Base-by-base conservation (phyloP, 1,140 invertebrate genomes). In the Brachionus manjavacas region DNA sequence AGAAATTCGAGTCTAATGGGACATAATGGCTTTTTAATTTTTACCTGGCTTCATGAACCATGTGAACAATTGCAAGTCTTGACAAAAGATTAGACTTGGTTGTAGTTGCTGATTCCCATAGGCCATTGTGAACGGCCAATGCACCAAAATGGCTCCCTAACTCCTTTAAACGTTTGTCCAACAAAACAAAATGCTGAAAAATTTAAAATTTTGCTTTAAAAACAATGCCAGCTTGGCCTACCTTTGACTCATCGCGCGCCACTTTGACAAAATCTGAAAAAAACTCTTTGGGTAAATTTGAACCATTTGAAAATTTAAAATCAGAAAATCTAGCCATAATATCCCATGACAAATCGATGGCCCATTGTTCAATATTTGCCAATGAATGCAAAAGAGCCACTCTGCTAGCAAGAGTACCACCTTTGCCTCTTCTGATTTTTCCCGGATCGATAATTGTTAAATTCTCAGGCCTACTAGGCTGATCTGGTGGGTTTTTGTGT, bases 301-400 rank as follows among this genome's bases (percentile, higher is more conserved):
- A 43, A 7, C 60, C 84, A 25, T 81, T 49, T 7, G 84, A 70
- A 81, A 81, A 81, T 28, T 46, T 84, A 16, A 84, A 39, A 28
- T 52, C 7, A 4, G 81, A 16, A 79, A 86, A 86, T 41, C 86
- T 83, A 11, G 85, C 84, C n/a, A 86, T 79, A 9, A 86, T 85
- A 52, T 86, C 86, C 86, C 86, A 86, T 4, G 85, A 85, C 31
- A 86, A 76, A 70, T 86, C 86, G 28, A 86, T 85, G 20, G 86
- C 86, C 86, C 86, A 86, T 35, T 86, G 86, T 68, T 86, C 86
- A 66, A 86, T 86, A 52, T 86, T 86, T 20, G 86, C 86, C 66
- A 86, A 46, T n/a, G 86, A 85, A 68, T 86, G 86, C 4, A 86
- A 80, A 25, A 85, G 80, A 41, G 86, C 85, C n/a, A 86, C 85